Percentiles rank a stretch among this genome's conserved stretches.
phyloP scores from a whole-genome alignment of 2,888 invertebrate genomes.

The Eudasyphora cyanicolor region DNA sequence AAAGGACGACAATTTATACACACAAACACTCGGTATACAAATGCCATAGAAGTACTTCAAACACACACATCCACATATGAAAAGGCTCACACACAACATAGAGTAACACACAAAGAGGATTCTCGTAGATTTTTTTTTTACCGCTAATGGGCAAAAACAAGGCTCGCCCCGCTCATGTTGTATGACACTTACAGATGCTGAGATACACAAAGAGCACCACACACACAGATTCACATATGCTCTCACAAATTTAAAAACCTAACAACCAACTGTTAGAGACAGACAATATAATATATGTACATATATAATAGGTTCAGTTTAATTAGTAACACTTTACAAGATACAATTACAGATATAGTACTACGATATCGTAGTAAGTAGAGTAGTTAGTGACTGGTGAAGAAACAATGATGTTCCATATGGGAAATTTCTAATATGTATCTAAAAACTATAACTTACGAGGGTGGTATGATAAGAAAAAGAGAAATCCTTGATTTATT shows the following conservation, averaged over 20 bases:
- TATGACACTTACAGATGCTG: conserved; percentile 8
- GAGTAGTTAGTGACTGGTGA: neutral
- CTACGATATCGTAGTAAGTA: neutral
- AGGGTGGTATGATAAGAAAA: conserved; percentile 5
- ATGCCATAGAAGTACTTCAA: conserved; percentile 33
- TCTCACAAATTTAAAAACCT: neutral
- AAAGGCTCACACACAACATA: conserved; percentile 29
- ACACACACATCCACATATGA: neutral
- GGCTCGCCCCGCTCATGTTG: neutral
- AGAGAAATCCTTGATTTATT: no score
- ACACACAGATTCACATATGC: conserved; percentile 1
- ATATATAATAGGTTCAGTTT: conserved; percentile 55
- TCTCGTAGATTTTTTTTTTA: conserved; percentile 10
- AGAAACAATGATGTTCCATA: neutral
- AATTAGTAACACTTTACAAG: conserved; percentile 64
- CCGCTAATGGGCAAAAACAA: conserved; percentile 36
- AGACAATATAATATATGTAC: conserved; percentile 1
- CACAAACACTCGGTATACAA: conserved; percentile 2
- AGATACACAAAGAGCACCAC: neutral
- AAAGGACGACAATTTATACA: conserved; percentile 26
- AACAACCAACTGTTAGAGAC: conserved; percentile 49
- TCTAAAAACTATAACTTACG: neutral
- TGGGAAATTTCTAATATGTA: neutral
- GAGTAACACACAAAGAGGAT: conserved; percentile 6
- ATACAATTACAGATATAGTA: conserved; percentile 44